Evolutionary conservation across 2,888 invertebrate genomes (phyloP).

Genomic region (Noctua janthe): DNA sequence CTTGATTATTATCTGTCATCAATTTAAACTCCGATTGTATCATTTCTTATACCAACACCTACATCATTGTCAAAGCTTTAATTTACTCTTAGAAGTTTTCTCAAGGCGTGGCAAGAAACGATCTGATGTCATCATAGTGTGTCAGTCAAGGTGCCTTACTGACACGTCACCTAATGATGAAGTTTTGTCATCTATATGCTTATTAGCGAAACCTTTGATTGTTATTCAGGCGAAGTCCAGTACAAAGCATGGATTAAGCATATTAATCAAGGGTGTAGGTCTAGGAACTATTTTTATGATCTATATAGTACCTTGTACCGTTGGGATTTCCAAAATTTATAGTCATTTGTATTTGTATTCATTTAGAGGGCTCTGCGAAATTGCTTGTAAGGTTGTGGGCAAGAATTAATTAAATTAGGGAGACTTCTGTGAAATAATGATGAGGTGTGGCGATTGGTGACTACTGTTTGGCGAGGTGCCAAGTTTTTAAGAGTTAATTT

Average conservation of each 20-base stretch:
- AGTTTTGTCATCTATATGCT: conserved; percentile 56
- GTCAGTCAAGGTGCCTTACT: conserved; percentile 18
- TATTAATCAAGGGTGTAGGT: conserved; percentile 48
- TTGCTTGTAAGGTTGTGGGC: conserved; percentile 44
- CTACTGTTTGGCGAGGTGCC: conserved; percentile 30
- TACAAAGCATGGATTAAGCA: conserved; percentile 43
- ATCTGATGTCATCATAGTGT: conserved; percentile 51
- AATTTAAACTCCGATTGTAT: conserved; percentile 37
- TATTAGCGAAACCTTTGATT: conserved; percentile 52
- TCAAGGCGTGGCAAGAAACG: conserved; percentile 49
- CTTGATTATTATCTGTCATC: conserved; percentile 27
- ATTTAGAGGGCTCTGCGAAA: conserved; percentile 51
- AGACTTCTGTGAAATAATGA: conserved; percentile 52
- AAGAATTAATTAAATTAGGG: conserved; percentile 59
- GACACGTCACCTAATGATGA: conserved; percentile 42
- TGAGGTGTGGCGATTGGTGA: conserved; percentile 29
- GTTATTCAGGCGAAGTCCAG: conserved; percentile 51
- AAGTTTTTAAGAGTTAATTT: conserved; percentile 22
- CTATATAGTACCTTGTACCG: conserved; percentile 33
- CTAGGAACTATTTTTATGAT: conserved; percentile 60
- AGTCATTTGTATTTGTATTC: conserved; percentile 57
- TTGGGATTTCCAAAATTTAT: conserved; percentile 57
- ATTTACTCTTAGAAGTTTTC: conserved; percentile 36
- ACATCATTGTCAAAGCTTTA: conserved; percentile 41
- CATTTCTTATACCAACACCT: conserved; percentile 35